Evolutionary conservation across 1,140 invertebrate species (phyloP).

Genomic region (Luehdorfia chinensis): DNA sequence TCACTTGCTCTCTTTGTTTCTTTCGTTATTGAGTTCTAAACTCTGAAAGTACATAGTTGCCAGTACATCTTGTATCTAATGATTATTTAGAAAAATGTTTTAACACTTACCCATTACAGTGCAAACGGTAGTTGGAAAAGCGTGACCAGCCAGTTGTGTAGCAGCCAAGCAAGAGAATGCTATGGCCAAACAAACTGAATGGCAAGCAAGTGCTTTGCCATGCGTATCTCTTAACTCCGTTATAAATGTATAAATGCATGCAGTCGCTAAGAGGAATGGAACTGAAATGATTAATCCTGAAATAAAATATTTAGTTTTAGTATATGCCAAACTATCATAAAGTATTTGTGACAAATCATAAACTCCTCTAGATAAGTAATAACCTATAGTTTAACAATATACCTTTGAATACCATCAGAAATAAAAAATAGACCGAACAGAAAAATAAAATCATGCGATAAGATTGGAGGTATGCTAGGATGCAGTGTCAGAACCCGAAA

Average conservation of each 20-base stretch:
- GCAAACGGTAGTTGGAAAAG: conserved; percentile 59
- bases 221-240: conserved; percentile 77
- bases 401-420: not conserved
- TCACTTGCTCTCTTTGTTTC: too few species aligned
- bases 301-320: conserved; percentile 25
- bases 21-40: too few species aligned
- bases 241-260: conserved; percentile 73
- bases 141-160: conserved; percentile 55
- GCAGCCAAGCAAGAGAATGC: conserved; percentile 68
- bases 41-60: too few species aligned
- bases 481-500: too few species aligned
- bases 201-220: conserved; percentile 75
- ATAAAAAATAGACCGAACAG: not conserved
- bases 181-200: conserved; percentile 67
- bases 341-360: too few species aligned
- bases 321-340: too few species aligned
- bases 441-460: too few species aligned
- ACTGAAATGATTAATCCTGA: conserved; percentile 74
- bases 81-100: too few species aligned
- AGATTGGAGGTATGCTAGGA: too few species aligned
- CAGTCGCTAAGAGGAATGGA: conserved; percentile 75
- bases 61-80: too few species aligned
- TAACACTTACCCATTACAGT: conserved; percentile 64
- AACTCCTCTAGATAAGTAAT: too few species aligned
- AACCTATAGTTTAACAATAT: conserved; percentile 7